A percentile compares a stretch with the other conserved stretches of the same genome.
Evolutionary conservation across 2,113 vertebrate genomes (phyloP).

Genomic region (Semnornis frantzii): DNA sequence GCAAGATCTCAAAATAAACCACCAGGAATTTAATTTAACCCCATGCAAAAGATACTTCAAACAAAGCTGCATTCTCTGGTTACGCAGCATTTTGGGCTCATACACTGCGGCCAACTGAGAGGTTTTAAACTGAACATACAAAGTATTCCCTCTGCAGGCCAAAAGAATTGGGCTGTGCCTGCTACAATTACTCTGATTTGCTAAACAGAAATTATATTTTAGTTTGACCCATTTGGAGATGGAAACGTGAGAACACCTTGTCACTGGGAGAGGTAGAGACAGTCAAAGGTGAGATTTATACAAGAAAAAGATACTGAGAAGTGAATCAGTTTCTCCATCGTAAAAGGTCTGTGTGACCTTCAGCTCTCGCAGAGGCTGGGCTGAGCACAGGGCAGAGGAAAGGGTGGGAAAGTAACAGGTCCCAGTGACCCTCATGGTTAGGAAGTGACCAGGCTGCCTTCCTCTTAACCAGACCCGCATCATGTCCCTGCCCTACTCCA

Average conservation of each 20-base stretch:
- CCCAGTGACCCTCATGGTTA: neutral
- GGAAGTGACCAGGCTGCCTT: too few species aligned
- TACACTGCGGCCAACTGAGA: neutral
- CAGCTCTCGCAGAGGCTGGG: neutral
- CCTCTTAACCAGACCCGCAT: neutral
- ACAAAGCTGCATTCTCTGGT: accelerated
- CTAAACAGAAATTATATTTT: neutral
- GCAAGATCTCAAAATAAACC: neutral
- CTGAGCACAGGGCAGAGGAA: neutral
- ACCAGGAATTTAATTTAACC: neutral
- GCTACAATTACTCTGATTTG: neutral
- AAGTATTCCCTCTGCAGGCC: neutral
- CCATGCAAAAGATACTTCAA: neutral
- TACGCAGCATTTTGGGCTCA: accelerated
- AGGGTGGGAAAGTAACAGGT: too few species aligned
- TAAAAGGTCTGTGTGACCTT: neutral
- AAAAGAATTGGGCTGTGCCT: neutral
- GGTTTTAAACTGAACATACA: accelerated
- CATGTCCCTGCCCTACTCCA: too few species aligned
- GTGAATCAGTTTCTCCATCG: neutral
- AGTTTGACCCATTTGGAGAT: neutral
- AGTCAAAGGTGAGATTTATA: neutral
- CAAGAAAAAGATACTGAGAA: neutral
- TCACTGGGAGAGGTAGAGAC: neutral
- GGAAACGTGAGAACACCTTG: accelerated